Evolutionary conservation across 1,140 invertebrate genomes (phyloP).

Genomic region (Meloidogyne hapla): DNA sequence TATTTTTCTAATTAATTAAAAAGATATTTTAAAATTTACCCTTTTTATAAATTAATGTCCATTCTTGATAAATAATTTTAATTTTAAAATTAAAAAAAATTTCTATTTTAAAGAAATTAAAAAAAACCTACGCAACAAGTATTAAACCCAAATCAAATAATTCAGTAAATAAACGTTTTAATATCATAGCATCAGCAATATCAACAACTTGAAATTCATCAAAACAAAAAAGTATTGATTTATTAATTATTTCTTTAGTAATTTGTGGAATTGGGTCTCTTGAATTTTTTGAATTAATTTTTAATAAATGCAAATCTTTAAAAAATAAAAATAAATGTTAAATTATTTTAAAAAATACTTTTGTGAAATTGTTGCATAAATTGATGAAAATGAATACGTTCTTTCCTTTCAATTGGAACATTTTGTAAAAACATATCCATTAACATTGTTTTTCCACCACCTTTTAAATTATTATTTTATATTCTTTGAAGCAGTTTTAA

Average conservation of each 20-base stretch:
- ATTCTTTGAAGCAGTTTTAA: too few relatives aligned
- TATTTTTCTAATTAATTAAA: too few relatives aligned
- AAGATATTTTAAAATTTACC: too few relatives aligned
- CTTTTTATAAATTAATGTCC: too few relatives aligned
- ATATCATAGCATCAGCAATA: constrained; percentile 74
- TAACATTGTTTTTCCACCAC: constrained; percentile 94
- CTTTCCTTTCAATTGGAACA: constrained; percentile 72
- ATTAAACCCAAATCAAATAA: constrained; percentile 87
- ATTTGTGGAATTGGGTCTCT: constrained; percentile 90
- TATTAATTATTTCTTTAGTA: constrained; percentile 79
- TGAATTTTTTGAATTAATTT: constrained; percentile 68
- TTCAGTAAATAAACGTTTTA: constrained; percentile 88
- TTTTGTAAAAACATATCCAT: constrained; percentile 95
- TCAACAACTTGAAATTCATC: constrained; percentile 89
- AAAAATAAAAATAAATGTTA: constrained; percentile 66
- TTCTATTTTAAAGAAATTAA: constrained; percentile 60
- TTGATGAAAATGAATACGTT: constrained; percentile 88
- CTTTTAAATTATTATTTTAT: constrained; percentile 67
- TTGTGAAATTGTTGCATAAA: constrained; percentile 96
- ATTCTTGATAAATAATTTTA: too few relatives aligned
- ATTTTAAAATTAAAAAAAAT: too few relatives aligned
- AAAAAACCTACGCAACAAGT: constrained; percentile 71
- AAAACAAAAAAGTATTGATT: constrained; percentile 91
- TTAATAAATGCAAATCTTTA: constrained; percentile 51
- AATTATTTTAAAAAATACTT: constrained; percentile 42